Base-by-base conservation (phyloP, 2,113 vertebrate genomes). In the Microcebus ravelobensis region DNA sequence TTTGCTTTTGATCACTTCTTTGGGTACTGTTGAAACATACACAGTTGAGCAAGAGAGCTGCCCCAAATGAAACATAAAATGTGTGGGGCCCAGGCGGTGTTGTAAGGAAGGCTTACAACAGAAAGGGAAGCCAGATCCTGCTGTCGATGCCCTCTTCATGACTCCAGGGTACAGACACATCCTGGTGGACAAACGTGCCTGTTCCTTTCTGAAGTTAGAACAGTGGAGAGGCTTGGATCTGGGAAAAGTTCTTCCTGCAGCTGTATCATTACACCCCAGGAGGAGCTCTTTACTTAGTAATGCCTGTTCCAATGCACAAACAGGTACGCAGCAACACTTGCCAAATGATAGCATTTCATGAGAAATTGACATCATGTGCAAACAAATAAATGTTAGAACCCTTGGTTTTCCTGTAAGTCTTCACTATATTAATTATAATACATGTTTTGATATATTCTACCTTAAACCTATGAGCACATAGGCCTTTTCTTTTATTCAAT, bases 1-100 rank as follows among this genome's bases (percentile, higher is more conserved):
- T 96, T 76, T 88, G 9, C 52, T 92, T 96, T 94, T 42, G 45
- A n/a, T 84, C 25, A 42, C 21, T 63, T 90, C 50, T 68, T 95
- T 10, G 61, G 36, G 48, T 25, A 48, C 5, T 17, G 5, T 8
- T 55, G 77, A 92, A 95, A 96, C 14, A 94, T 76, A 77, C 15
- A 84, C 17, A 36, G 31, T 73, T 81, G 36, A 92, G n/a, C 45
- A 74, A 63, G 50, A 48, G 1, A 71, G n/a, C 15, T 65, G 42
- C 21, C 23, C 14, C 39, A 65, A 10, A 80, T 8, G 52, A 7
- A 92, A 95, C 5, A 9, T 34, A 23, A 84, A 92, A 83, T 84
- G 81, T 17, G 4, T 36, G 21, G 15, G 14, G 29, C 42, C 21
- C 20, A 81, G 12, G 15, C 12, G 14, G 42, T 29, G 7, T 8